A percentile compares a stretch with the other conserved stretches of the same genome.
Evolutionary conservation across 92 coral and sea anemone species (phyloP).

Genomic region (Ricordea florida): DNA sequence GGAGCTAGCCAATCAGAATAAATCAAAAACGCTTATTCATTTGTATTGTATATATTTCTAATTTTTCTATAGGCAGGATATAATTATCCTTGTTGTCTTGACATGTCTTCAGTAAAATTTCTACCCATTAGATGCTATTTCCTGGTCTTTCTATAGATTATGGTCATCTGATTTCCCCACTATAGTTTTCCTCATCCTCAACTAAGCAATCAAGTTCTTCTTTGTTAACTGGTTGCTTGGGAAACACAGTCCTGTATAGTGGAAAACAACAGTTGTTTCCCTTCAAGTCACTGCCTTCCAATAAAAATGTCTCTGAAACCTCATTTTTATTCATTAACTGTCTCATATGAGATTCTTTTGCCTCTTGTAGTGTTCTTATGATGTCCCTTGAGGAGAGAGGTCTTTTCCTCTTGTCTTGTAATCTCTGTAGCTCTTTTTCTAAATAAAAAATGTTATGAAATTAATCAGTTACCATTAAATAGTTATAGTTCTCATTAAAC

Average conservation of each 20-base stretch:
- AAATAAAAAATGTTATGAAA: not conserved
- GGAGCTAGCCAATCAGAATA: no score
- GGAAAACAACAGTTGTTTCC: constrained; percentile 59
- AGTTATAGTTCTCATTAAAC: no score
- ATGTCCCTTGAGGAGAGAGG: constrained; percentile 56
- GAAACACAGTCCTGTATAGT: constrained; percentile 59
- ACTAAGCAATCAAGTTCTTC: constrained; percentile 77
- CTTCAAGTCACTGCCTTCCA: constrained; percentile 37
- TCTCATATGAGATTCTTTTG: constrained; percentile 60
- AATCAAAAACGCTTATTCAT: no score
- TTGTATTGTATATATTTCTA: no score
- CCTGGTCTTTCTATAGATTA: no score
- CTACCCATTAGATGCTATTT: no score
- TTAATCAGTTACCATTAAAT: no score
- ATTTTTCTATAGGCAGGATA: no score
- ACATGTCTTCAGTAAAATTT: no score
- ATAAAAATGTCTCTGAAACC: constrained; percentile 17
- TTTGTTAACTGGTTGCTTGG: constrained; percentile 75
- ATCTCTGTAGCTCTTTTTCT: constrained; percentile 65
- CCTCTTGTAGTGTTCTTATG: constrained; percentile 51
- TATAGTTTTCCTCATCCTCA: not conserved
- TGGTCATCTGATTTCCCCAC: not conserved
- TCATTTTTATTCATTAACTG: constrained; percentile 23
- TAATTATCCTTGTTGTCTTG: no score
- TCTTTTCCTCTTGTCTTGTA: constrained; percentile 56